Evolutionary conservation across 2,888 invertebrate species (phyloP), one percentile per base, ranked within the genome.

Genomic region (Orchesellides sinensis): DNA sequence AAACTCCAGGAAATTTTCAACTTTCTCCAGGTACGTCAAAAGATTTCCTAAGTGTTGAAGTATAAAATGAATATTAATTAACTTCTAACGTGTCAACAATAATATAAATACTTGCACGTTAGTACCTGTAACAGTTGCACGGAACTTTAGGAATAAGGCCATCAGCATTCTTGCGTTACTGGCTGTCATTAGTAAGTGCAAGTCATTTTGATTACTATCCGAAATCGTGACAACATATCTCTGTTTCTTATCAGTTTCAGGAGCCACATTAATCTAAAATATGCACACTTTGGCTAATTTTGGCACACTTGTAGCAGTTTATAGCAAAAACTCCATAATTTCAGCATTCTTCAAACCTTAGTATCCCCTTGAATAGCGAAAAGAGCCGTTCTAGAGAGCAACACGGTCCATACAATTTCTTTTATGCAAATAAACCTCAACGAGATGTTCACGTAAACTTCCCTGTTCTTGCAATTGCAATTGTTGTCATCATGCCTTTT

Each of bases 111-210:
- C n/a, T n/a, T n/a, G n/a, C n/a, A n/a, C 21, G 45, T 19, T 45
- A 27, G 12, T 23, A 75, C 75, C 66, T 54, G 8, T 21, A 17
- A 10, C 6, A 27, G 2, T 14, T 19, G 63, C 49, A 23, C 79
- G 52, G 19, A 73, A 73, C 23, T 73, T 81, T 1, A 73, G 6
- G n/a, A 56, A 81, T 14, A 81, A n/a, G 0, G 80, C 80, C 80
- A 81, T 81, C 2, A 81, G 25, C 68, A 81, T 73, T 59, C 73
- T 21, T 8, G 80, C 35, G 52, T 73, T 73, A n/a, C 68, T 59
- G 2, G 80, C 68, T 25, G 32, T 17, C 80, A 81, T 81, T 0
- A 47, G 12, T 1, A 73, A 4, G 3, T 35, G 35, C 10, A 74
- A 8, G 65, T 81, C 59, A 25, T 59, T 59, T 19, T 56, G 40